These are phyloP conservation scores for Ceratoteleas bidentatus DNA, from an alignment of 1,140 invertebrate genomes.

Conservation along the genomic window DNA sequence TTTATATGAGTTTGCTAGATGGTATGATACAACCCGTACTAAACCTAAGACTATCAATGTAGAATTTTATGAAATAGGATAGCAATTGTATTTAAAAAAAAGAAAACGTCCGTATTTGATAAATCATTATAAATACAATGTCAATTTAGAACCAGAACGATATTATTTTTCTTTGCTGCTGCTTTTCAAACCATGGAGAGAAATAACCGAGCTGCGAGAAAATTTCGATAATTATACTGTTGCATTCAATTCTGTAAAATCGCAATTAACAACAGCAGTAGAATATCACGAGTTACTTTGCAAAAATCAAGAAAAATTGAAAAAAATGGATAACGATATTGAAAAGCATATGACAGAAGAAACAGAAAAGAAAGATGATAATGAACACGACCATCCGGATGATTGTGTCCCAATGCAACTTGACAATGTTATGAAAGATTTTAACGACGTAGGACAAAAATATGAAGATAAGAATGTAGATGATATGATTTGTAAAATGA, in stretches of 20 bases:
- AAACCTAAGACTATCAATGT: not conserved
- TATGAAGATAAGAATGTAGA: not conserved
- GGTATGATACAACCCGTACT: not conserved
- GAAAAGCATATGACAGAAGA: not conserved
- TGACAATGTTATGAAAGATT: constrained; percentile 2
- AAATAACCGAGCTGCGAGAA: not conserved
- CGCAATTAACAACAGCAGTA: not conserved
- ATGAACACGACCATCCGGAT: not conserved
- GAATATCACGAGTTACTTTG: not conserved
- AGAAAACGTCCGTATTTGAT: not conserved
- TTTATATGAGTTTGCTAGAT: no score
- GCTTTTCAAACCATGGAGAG: not conserved
- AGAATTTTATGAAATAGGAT: not conserved
- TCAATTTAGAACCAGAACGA: not conserved
- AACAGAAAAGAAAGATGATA: not conserved
- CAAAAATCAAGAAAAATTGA: not conserved
- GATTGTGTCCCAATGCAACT: not conserved
- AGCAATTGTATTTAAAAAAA: not conserved
- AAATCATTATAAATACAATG: no score
- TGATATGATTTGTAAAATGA: not conserved
- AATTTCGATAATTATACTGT: not conserved
- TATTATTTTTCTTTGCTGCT: not conserved
- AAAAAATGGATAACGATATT: not conserved
- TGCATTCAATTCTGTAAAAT: not conserved
- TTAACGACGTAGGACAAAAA: not conserved